Base-by-base conservation (phyloP, 2,888 invertebrate genomes). In the Amphimallon solstitiale region DNA sequence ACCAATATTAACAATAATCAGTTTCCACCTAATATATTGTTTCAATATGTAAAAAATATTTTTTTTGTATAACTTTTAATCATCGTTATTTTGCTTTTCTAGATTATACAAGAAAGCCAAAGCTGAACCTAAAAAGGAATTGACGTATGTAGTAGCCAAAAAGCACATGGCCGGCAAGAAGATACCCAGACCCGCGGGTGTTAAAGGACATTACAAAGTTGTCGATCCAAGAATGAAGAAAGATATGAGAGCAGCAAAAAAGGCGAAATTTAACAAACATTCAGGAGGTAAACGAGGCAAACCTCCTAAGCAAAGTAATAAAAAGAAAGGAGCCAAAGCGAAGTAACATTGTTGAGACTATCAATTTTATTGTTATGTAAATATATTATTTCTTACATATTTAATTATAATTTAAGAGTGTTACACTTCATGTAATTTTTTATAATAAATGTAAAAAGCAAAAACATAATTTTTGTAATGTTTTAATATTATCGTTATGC, bases 211-310 rank as follows among this genome's bases (percentile, higher is more conserved):
- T 34, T 98, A 92, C 82, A 95, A 91, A 81, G 91, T 97, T n/a
- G 98, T 98, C 3, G 98, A 98, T 87, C 90, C 92, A 1, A 86
- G 98, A 72, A 92, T 97, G 92, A 98, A 98, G 83, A 98, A 98
- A 82, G 98, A 98, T 80, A 84, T 91, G 76, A 86, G 92, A 68
- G 89, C 91, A 0, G 84, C 87, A 72, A 89, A 89, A 72, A 89
- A 89, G 79, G 74, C 74, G 74, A 78, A 76, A 66, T 43, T 59
- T 34, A 71, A 70, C 17, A 75, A 74, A 63, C 63, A 56, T n/a
- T 69, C 65, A 75, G 84, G 84, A 49, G 67, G 59, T 34, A 73
- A 66, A n/a, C n/a, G n/a, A 68, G 10, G 51, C 29, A 15, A 40
- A 34, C 38, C 66, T 19, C 21, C 29, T 23, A 52, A 66, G 48